phyloP scores from a whole-genome alignment of 1,140 invertebrate genomes.

The Tetragnatha versicolor region DNA sequence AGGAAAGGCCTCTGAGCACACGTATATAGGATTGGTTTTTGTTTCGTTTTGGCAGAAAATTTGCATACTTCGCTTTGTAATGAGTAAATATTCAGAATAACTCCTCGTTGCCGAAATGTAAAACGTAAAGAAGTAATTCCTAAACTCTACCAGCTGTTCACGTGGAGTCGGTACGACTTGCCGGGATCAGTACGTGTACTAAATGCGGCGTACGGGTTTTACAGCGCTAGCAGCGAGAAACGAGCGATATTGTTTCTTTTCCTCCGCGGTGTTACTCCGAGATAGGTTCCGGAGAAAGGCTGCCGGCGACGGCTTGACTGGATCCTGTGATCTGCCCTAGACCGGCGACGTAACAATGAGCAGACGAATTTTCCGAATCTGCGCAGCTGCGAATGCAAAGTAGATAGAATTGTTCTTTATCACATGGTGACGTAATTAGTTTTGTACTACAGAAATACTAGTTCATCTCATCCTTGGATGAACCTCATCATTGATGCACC shows the following conservation, averaged over 20 bases:
- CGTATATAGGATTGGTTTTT: conserved; percentile 25
- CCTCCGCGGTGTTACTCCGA: conserved; percentile 42
- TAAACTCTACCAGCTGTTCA: conserved; percentile 52
- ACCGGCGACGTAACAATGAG: conserved; percentile 50
- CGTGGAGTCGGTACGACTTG: conserved; percentile 51
- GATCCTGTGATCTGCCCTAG: conserved; percentile 8
- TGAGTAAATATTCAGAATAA: conserved; percentile 17
- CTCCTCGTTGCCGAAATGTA: conserved; percentile 40
- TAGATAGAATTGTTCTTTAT: conserved; percentile 35
- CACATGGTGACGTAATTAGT: conserved; percentile 41
- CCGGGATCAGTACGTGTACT: conserved; percentile 54
- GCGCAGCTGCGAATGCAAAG: conserved; percentile 45
- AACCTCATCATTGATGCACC: too few species aligned
- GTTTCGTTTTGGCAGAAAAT: conserved; percentile 46
- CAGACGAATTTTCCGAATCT: conserved; percentile 46
- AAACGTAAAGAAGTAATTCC: conserved; percentile 3
- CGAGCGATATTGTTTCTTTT: conserved; percentile 44
- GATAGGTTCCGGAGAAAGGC: conserved; percentile 48
- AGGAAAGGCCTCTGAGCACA: conserved; percentile 4
- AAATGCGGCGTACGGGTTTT: conserved; percentile 53
- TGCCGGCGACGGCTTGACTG: conserved; percentile 49
- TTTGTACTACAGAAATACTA: too few species aligned
- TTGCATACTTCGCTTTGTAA: conserved; percentile 43
- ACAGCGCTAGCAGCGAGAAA: conserved; percentile 46
- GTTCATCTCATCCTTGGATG: too few species aligned